phyloP scores from a whole-genome alignment of 64 coral and sea anemone species.

The Acropora yongei region DNA sequence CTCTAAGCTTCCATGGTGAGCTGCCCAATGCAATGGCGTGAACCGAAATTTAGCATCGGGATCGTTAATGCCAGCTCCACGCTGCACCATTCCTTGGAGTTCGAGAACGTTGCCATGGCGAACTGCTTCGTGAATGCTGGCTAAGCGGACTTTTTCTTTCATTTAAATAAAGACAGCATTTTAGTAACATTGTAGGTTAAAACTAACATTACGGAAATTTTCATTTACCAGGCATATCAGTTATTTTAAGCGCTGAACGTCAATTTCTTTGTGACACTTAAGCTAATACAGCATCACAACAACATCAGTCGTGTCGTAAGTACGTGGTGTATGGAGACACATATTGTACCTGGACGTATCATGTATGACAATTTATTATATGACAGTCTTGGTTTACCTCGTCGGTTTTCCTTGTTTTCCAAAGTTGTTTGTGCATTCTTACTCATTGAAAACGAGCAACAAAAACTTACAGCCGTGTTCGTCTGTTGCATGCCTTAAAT shows the following conservation, averaged over 20 bases:
- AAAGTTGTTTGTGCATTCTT: too few species aligned
- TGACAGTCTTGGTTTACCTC: too few species aligned
- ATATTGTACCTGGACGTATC: too few species aligned
- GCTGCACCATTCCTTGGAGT: slow-evolving; percentile 95
- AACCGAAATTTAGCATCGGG: slow-evolving; percentile 90
- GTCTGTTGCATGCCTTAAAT: too few species aligned
- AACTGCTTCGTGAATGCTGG: slow-evolving; percentile 93
- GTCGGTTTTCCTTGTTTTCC: too few species aligned
- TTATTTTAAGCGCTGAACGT: not conserved
- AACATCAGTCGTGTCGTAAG: too few species aligned
- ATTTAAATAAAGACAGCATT: not conserved
- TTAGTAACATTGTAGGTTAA: not conserved
- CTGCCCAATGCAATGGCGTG: slow-evolving; percentile 96
- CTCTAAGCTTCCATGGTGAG: slow-evolving; percentile 91
- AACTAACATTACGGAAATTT: not conserved
- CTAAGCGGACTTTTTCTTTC: slow-evolving; percentile 86
- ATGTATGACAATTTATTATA: too few species aligned
- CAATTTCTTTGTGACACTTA: too few species aligned
- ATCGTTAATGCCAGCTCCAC: slow-evolving; percentile 95
- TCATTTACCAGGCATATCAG: slow-evolving; percentile 60
- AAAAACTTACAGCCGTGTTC: too few species aligned
- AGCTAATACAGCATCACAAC: too few species aligned
- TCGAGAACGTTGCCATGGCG: slow-evolving; percentile 96
- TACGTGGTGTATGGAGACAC: too few species aligned
- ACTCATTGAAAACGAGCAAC: too few species aligned